Conservation (phyloP, 2,797 vertebrate genomes). For the Falco columbarius region DNA sequence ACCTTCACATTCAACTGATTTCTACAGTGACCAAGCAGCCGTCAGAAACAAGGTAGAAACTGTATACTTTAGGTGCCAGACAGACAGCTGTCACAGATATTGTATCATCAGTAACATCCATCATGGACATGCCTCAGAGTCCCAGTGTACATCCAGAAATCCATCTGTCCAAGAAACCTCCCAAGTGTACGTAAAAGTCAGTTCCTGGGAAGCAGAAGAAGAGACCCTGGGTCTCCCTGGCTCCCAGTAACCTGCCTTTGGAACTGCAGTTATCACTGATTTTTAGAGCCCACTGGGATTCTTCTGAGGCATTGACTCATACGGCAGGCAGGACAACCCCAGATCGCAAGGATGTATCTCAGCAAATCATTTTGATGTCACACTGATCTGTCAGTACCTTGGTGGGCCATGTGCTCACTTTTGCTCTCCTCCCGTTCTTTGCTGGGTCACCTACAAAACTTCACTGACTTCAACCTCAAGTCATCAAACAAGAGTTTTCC, state of each 20-base stretch:
- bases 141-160: not conserved
- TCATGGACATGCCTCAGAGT: not conserved
- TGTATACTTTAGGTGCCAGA: not conserved
- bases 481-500: not conserved
- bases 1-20: not conserved
- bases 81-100: not conserved
- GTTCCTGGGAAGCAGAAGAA: not conserved
- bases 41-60: not conserved
- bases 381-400: not conserved
- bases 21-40: not conserved
- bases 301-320: not conserved
- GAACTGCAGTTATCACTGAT: not conserved
- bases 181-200: not conserved
- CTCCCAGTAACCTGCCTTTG: not conserved
- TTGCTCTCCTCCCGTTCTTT: not conserved
- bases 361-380: not conserved
- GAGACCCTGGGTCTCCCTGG: not conserved
- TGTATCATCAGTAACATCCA: not conserved
- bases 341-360: not conserved
- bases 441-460: not conserved
- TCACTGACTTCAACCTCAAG: not conserved
- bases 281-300: not conserved
- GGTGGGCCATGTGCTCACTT: not conserved
- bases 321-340: not conserved
- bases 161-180: not conserved